A percentile compares a stretch with the other conserved stretches of the same genome.
These are phyloP conservation scores for Boloria selene DNA, from an alignment of 2,888 invertebrate species.

Conservation along the genomic window DNA sequence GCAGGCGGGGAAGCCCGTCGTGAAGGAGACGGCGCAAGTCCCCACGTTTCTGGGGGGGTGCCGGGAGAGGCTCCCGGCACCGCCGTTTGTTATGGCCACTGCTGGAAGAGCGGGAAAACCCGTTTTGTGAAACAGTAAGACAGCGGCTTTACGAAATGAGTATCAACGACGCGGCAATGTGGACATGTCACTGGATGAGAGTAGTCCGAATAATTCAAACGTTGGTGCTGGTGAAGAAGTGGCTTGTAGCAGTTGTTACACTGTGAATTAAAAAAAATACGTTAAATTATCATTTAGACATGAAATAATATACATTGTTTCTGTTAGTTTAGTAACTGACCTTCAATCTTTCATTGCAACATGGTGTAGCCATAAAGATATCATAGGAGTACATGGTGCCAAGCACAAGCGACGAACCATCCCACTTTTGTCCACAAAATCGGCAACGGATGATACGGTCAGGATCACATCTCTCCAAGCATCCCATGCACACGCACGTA, in stretches of 20 bases:
- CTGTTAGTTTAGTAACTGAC: slow-evolving; percentile 71
- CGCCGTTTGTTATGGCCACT: slow-evolving; percentile 95
- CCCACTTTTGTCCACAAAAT: slow-evolving; percentile 93
- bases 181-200: slow-evolving; percentile 95
- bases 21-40: slow-evolving; percentile 66
- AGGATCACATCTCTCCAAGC: slow-evolving; percentile 91
- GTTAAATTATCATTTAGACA: neutral
- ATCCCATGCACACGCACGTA: slow-evolving; percentile 97
- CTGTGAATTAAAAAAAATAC: slow-evolving; percentile 74
- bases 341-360: slow-evolving; percentile 96
- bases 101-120: slow-evolving; percentile 85
- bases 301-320: neutral
- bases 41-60: slow-evolving; percentile 74
- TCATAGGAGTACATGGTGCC: slow-evolving; percentile 99
- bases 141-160: slow-evolving; percentile 97
- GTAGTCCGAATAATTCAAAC: slow-evolving; percentile 96
- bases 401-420: slow-evolving; percentile 95
- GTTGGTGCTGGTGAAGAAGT: slow-evolving; percentile 92
- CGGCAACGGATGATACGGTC: slow-evolving; percentile 91
- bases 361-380: slow-evolving; percentile 98
- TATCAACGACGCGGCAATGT: slow-evolving; percentile 94
- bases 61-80: slow-evolving; percentile 84
- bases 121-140: slow-evolving; percentile 91
- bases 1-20: slow-evolving; percentile 72
- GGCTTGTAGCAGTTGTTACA: slow-evolving; percentile 96